Percentiles rank a stretch among this genome's conserved stretches.
phyloP scores from a whole-genome alignment of 1,140 invertebrate genomes.

The Eumaeus atala region DNA sequence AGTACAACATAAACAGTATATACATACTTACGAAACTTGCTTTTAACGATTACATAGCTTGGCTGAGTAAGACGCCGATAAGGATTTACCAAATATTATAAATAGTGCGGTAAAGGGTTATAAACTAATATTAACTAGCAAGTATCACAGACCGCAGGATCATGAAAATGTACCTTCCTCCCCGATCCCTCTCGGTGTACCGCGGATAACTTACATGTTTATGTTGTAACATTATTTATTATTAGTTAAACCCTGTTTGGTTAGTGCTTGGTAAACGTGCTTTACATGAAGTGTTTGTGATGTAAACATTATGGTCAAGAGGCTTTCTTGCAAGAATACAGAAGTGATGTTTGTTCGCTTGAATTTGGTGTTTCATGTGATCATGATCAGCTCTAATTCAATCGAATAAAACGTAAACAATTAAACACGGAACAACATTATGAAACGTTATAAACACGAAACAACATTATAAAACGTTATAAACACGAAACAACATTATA shows the following conservation, averaged over 20 bases:
- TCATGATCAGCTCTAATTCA: too few relatives aligned
- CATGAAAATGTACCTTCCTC: conserved; percentile 60
- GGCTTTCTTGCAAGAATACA: background rate
- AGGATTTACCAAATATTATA: conserved; percentile 48
- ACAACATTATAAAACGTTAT: too few relatives aligned
- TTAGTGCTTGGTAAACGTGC: conserved; percentile 44
- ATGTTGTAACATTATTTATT: conserved; percentile 64
- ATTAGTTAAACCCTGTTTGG: conserved; percentile 55
- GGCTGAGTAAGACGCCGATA: conserved; percentile 20
- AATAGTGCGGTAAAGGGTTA: conserved; percentile 50
- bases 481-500: too few relatives aligned
- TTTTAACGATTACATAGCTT: too few relatives aligned
- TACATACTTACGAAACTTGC: too few relatives aligned
- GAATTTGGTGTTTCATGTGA: background rate
- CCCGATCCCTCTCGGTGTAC: conserved; percentile 48
- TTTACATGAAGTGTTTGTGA: conserved; percentile 8
- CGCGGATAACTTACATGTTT: conserved; percentile 60
- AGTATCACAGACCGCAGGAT: conserved; percentile 64
- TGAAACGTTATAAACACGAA: too few relatives aligned
- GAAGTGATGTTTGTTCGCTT: background rate
- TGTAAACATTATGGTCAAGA: conserved; percentile 2
- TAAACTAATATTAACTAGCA: conserved; percentile 67
- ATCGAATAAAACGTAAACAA: too few relatives aligned
- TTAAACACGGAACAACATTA: too few relatives aligned
- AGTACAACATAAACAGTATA: too few relatives aligned